Evolutionary conservation across 2,888 invertebrate species (phyloP), one percentile per base, ranked within the genome.

Genomic region (Pharmacophagus antenor): DNA sequence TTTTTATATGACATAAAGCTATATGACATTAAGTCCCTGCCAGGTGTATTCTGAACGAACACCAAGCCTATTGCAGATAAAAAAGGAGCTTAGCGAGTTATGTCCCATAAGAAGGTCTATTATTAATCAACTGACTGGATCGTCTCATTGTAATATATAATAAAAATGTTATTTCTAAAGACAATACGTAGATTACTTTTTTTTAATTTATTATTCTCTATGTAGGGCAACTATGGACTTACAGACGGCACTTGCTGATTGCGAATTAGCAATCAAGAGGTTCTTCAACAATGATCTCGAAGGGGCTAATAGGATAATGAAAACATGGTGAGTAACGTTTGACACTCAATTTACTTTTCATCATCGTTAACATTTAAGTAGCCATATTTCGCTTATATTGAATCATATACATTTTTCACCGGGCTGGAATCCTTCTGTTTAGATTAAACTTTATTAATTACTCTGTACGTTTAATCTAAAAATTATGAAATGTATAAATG

Each of bases 211-310:
- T 27, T 10, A 2, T 18, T n/a, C 8, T 44, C 2, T 23, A 46
- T 8, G 7, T 22, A 59, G 54, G 15, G 21, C 15, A 41, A 82
- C 87, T 20, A 93, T 94, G 92, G 93, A 94, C 64, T 78, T 97
- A 67, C 90, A 93, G 42, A 91, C 92, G 27, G 94, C 96, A 0
- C 92, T 98, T 65, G 92, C 92, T 56, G 97, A 98, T 72, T 94
- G 95, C 15, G 94, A 94, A 74, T 82, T 92, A 55, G 97, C 97
- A 0, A 94, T 98, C n/a, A 92, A 95, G 74, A 94, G 94, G 70
- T 99, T 98, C 82, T 97, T 99, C 80, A 97, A 97, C 82, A 99
- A 99, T 81, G 94, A 95, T 76, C 96, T 98, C 68, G 91, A 93
- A 12, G 94, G 95, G 73, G 98, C 98, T 0, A 94, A 93, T 79